Evolutionary conservation across 2,113 vertebrate species (phyloP).

Genomic region (Chroicocephalus ridibundus): DNA sequence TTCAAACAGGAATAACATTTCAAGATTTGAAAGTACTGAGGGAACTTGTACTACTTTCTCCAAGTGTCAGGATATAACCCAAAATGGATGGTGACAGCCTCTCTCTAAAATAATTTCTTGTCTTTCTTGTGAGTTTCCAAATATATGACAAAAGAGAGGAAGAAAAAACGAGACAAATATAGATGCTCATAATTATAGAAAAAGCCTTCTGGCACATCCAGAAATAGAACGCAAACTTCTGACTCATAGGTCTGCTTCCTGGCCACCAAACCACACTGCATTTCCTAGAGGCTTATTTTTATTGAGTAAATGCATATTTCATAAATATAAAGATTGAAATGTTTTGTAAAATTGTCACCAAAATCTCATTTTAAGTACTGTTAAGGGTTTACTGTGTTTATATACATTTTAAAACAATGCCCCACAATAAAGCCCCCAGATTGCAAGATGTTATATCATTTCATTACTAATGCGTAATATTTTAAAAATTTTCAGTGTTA

Average conservation of each 20-base stretch:
- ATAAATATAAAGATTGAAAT: background rate
- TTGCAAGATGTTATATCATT: background rate
- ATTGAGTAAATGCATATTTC: background rate
- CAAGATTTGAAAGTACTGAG: background rate
- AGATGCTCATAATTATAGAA: slow-evolving; percentile 56
- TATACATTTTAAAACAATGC: background rate
- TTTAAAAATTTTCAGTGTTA: background rate
- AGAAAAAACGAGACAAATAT: slow-evolving; percentile 40
- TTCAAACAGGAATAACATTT: background rate
- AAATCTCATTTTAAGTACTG: background rate
- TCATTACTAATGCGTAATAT: background rate
- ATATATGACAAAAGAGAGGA: slow-evolving; percentile 17
- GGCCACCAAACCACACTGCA: background rate
- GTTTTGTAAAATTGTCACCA: background rate
- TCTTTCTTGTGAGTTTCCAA: slow-evolving; percentile 46
- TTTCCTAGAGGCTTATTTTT: background rate
- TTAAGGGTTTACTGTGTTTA: background rate
- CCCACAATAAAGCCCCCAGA: background rate
- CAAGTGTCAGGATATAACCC: background rate
- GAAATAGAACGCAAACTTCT: slow-evolving; percentile 42
- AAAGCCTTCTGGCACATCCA: slow-evolving; percentile 40
- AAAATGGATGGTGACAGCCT: background rate
- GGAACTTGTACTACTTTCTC: background rate
- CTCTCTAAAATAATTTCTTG: background rate
- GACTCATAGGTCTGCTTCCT: slow-evolving; percentile 48